phyloP scores from a whole-genome alignment of 2,113 vertebrate genomes.

The Engystomops pustulosus region DNA sequence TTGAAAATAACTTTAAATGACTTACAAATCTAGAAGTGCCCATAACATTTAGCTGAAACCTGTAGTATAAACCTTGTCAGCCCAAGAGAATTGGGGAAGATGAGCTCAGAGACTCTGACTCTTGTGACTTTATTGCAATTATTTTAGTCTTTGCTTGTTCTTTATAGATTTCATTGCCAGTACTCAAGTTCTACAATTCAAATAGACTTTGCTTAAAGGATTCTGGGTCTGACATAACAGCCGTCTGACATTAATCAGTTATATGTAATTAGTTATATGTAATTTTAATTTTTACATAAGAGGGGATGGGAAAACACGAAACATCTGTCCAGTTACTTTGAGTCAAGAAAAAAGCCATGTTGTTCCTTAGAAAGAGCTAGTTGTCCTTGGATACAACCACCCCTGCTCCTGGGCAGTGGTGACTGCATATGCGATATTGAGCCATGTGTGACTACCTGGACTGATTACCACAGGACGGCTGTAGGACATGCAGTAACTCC shows the following conservation, averaged over 20 bases:
- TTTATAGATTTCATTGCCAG: slow-evolving; percentile 10
- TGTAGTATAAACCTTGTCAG: neutral
- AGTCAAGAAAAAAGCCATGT: no score
- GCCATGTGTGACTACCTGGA: no score
- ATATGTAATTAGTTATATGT: neutral
- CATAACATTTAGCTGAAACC: neutral
- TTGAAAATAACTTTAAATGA: neutral
- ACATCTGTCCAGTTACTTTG: neutral
- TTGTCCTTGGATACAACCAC: no score
- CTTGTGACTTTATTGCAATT: neutral
- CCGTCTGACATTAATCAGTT: neutral
- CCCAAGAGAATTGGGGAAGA: neutral
- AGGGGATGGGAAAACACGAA: neutral
- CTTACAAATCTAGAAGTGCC: neutral
- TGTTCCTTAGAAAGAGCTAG: no score
- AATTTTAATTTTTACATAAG: neutral
- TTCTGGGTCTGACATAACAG: neutral
- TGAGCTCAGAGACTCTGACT: neutral
- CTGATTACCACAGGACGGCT: no score
- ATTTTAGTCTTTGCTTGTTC: slow-evolving; percentile 25
- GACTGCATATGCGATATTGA: no score
- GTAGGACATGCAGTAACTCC: no score
- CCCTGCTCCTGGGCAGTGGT: no score
- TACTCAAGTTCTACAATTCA: slow-evolving; percentile 3
- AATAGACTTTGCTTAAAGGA: neutral